phyloP scores from a whole-genome alignment of 2,797 vertebrate species.

The Schizothorax lantsangensis region DNA sequence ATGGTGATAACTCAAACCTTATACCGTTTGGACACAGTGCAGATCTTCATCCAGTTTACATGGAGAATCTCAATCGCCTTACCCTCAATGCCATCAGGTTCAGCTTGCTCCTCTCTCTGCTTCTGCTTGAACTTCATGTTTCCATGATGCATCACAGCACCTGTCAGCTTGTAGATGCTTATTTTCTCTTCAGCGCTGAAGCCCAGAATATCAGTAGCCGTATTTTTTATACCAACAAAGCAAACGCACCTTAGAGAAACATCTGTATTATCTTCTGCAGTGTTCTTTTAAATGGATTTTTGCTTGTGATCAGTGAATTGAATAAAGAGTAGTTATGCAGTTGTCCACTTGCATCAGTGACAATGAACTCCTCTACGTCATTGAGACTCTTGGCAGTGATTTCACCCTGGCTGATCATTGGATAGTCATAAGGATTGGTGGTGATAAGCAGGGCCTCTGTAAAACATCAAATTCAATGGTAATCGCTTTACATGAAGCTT shows the following conservation, averaged over 20 bases:
- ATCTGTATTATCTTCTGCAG: neutral
- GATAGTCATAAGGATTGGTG: constrained; percentile 78
- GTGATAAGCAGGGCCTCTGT: constrained; percentile 82
- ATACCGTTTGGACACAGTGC: neutral
- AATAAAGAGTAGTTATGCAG: neutral
- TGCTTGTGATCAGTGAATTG: neutral
- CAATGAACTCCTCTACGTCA: constrained; percentile 63
- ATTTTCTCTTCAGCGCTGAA: constrained; percentile 77
- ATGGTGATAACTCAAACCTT: neutral
- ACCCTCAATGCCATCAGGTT: constrained; percentile 80
- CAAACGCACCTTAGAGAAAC: neutral
- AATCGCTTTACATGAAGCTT: neutral
- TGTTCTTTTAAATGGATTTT: neutral
- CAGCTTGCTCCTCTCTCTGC: constrained; percentile 81
- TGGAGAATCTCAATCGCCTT: neutral
- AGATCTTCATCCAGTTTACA: neutral
- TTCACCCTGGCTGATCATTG: constrained; percentile 81
- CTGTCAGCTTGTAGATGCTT: constrained; percentile 80
- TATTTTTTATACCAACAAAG: constrained; percentile 39
- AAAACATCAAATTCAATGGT: neutral
- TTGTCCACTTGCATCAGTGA: constrained; percentile 78
- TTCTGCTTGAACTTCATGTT: constrained; percentile 83
- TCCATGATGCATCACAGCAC: constrained; percentile 79
- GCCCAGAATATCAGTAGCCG: constrained; percentile 76
- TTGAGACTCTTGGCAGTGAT: constrained; percentile 80